phyloP scores from a whole-genome alignment of 1,140 invertebrate genomes.

The Globodera rostochiensis region DNA sequence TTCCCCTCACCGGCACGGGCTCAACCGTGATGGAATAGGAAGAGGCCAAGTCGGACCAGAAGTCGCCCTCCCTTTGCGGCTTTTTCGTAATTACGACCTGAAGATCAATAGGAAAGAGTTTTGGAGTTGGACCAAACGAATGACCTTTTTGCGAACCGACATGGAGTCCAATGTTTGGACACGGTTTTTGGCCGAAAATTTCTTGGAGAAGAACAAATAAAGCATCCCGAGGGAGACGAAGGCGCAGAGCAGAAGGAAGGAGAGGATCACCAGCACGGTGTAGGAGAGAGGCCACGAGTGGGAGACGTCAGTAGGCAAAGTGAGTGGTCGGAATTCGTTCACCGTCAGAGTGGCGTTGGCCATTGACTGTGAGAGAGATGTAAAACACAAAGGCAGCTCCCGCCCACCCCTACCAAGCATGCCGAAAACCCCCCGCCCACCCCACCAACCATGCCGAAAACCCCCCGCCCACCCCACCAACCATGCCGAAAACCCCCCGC shows the following conservation, averaged over 20 bases:
- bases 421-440: constrained; percentile 40
- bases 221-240: constrained; percentile 43
- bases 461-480: constrained; percentile 48
- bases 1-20: constrained; percentile 37
- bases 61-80: constrained; percentile 49
- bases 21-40: constrained; percentile 61
- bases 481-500: too few relatives aligned
- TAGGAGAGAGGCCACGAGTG: constrained; percentile 50
- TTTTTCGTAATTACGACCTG: constrained; percentile 62
- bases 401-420: constrained; percentile 41
- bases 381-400: neutral
- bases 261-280: constrained; percentile 45
- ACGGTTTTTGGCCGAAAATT: constrained; percentile 33
- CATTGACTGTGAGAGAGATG: constrained; percentile 52
- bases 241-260: constrained; percentile 40
- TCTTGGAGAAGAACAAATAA: constrained; percentile 50
- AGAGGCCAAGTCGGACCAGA: constrained; percentile 56
- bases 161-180: constrained; percentile 58
- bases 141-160: constrained; percentile 53
- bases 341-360: constrained; percentile 64
- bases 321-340: constrained; percentile 62
- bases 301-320: constrained; percentile 55
- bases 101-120: neutral
- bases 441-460: constrained; percentile 53
- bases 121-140: constrained; percentile 6